Evolutionary conservation across 2,888 invertebrate genomes (phyloP).

Genomic region (Lithosia quadra): DNA sequence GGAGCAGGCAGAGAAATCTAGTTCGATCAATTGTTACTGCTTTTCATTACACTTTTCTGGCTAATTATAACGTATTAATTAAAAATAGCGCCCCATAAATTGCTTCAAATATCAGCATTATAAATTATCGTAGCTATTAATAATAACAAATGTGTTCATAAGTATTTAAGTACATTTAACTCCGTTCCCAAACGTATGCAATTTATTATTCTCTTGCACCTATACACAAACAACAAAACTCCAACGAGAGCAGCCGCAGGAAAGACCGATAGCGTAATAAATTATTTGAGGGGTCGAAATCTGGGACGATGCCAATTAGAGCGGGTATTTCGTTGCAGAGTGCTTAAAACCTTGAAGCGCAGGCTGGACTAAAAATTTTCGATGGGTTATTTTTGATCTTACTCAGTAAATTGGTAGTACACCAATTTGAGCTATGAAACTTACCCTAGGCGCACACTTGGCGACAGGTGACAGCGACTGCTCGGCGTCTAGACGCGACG

Average conservation of each 20-base stretch:
- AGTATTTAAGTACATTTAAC: slow-evolving; percentile 1
- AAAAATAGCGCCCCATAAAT: too few relatives aligned
- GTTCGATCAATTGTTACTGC: too few relatives aligned
- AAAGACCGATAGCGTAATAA: slow-evolving; percentile 53
- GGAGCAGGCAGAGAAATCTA: too few relatives aligned
- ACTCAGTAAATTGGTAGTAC: background rate
- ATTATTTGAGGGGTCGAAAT: slow-evolving; percentile 61
- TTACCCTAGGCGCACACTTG: too few relatives aligned
- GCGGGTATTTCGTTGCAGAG: slow-evolving; percentile 54
- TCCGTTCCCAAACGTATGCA: slow-evolving; percentile 8
- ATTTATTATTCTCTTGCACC: slow-evolving; percentile 24
- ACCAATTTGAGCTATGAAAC: background rate
- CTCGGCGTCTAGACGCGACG: too few relatives aligned
- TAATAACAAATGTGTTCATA: background rate
- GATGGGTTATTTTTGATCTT: background rate
- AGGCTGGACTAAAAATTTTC: background rate
- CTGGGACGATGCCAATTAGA: slow-evolving; percentile 67
- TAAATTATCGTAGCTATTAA: too few relatives aligned
- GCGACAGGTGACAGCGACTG: too few relatives aligned
- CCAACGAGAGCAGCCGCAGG: slow-evolving; percentile 30
- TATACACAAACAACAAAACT: slow-evolving; percentile 19
- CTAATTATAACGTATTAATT: too few relatives aligned
- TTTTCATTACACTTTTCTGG: too few relatives aligned
- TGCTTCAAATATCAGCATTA: too few relatives aligned
- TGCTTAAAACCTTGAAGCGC: slow-evolving; percentile 50